These are phyloP conservation scores for Slavum lentiscoides DNA, from an alignment of 2,888 invertebrate species.

Conservation along the genomic window DNA sequence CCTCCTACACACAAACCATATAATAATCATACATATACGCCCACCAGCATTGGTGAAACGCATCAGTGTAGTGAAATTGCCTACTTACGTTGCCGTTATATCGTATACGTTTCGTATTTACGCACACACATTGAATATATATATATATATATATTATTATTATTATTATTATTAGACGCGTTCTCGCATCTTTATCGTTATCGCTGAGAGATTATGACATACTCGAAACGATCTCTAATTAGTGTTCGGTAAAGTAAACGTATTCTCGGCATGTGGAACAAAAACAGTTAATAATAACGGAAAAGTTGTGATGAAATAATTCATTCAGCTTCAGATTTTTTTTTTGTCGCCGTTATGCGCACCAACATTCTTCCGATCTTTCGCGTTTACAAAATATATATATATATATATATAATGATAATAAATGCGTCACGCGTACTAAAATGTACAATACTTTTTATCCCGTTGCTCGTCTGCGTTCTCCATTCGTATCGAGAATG, in stretches of 20 bases:
- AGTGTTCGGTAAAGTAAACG: slow-evolving; percentile 1
- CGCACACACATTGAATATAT: not conserved
- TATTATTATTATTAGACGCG: no score
- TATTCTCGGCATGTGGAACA: not conserved
- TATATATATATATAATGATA: no score
- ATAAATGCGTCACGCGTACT: no score
- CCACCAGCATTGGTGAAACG: not conserved
- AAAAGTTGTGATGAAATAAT: slow-evolving; percentile 17
- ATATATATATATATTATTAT: slow-evolving; percentile 10
- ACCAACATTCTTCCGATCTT: no score
- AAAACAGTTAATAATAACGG: slow-evolving; percentile 32
- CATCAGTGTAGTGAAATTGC: slow-evolving; percentile 37
- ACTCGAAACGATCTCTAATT: not conserved
- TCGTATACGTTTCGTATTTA: no score
- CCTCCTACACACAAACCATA: no score
- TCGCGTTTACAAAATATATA: no score
- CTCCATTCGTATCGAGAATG: no score
- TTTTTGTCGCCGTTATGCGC: not conserved
- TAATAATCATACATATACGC: no score
- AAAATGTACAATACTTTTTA: no score
- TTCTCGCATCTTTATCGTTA: not conserved
- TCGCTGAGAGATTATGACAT: not conserved
- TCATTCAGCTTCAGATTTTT: not conserved
- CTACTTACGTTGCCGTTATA: slow-evolving; percentile 15
- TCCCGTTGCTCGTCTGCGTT: no score